phyloP scores from a whole-genome alignment of 2,888 invertebrate genomes.

The Augiades crinisus region DNA sequence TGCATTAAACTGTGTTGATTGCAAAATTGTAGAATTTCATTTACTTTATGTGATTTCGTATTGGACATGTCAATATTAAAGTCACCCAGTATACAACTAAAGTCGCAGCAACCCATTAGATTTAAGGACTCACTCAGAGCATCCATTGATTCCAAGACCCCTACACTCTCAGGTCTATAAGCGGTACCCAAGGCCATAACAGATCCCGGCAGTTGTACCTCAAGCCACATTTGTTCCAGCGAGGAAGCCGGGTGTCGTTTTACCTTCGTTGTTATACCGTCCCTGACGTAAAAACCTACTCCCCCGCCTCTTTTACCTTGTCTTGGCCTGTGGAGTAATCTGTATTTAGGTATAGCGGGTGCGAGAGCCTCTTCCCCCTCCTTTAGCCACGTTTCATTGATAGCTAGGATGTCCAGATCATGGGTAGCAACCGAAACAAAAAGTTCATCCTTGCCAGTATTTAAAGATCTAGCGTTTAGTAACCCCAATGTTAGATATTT shows the following conservation, averaged over 20 bases:
- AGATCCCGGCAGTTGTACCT: conserved; percentile 16
- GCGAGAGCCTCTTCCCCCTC: conserved; percentile 12
- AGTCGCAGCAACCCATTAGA: conserved; percentile 6
- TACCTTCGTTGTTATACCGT: no score
- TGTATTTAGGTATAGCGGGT: not conserved
- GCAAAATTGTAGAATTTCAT: conserved; percentile 11
- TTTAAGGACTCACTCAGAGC: conserved; percentile 27
- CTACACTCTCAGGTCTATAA: no score
- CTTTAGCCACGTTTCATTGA: conserved; percentile 27
- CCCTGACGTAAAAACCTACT: no score
- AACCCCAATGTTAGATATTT: conserved; percentile 20
- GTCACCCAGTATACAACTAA: conserved; percentile 26
- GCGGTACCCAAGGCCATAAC: conserved; percentile 16
- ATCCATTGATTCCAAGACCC: conserved; percentile 19
- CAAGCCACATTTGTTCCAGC: conserved; percentile 30
- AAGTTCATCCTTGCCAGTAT: conserved; percentile 25
- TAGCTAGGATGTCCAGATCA: conserved; percentile 25
- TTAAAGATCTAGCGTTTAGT: conserved; percentile 22
- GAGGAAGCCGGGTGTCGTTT: no score
- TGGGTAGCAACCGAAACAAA: conserved; percentile 5
- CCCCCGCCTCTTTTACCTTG: not conserved
- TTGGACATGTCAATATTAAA: conserved; percentile 28
- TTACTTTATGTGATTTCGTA: not conserved
- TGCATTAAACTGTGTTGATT: conserved; percentile 22
- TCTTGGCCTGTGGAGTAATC: not conserved